phyloP scores from a whole-genome alignment of 2,797 vertebrate genomes.

The Astyanax mexicanus region DNA sequence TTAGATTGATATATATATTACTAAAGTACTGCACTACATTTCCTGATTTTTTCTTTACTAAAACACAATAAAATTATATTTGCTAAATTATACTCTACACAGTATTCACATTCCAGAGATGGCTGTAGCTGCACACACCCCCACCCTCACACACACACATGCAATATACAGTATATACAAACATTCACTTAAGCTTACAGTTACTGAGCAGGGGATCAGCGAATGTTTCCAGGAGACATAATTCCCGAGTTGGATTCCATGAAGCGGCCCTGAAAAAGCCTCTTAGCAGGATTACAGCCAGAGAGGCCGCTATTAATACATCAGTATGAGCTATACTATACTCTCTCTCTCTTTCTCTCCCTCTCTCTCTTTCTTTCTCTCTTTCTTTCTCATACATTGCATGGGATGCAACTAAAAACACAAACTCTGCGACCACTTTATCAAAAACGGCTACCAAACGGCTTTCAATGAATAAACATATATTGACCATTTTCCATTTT shows the following conservation, averaged over 20 bases:
- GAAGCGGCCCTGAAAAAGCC: conserved; percentile 15
- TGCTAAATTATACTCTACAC: too few relatives aligned
- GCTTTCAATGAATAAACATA: too few relatives aligned
- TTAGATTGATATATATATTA: too few relatives aligned
- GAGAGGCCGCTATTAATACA: conserved; percentile 31
- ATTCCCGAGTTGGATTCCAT: conserved; percentile 25
- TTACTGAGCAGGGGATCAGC: conserved; percentile 12
- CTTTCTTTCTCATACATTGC: neutral
- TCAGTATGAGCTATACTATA: conserved; percentile 15
- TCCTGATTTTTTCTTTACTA: too few relatives aligned
- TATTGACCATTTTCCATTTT: too few relatives aligned
- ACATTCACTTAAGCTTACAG: neutral
- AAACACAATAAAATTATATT: too few relatives aligned
- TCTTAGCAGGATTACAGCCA: conserved; percentile 27
- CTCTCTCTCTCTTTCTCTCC: neutral
- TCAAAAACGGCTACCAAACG: too few relatives aligned
- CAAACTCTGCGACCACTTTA: too few relatives aligned
- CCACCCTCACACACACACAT: too few relatives aligned
- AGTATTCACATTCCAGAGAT: neutral
- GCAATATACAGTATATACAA: neutral
- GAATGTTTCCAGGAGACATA: conserved; percentile 26
- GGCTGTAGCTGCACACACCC: neutral
- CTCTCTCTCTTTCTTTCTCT: neutral
- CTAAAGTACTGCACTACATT: too few relatives aligned
- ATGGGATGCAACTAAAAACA: neutral